These are phyloP conservation scores for Cyphomyrmex costatus DNA, from an alignment of 1,140 invertebrate species.

Conservation along the genomic window DNA sequence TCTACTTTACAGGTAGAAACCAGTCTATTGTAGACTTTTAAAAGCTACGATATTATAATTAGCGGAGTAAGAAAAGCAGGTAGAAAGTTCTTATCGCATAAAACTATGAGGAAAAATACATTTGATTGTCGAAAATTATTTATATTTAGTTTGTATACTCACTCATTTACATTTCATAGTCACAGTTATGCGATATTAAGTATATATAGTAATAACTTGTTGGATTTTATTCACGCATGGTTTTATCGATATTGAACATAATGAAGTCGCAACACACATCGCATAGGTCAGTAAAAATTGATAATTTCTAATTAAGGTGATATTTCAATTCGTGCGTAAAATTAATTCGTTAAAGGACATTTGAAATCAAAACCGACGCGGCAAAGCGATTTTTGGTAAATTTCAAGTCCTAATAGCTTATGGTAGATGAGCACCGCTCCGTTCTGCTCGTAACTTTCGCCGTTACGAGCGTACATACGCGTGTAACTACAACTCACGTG, in stretches of 20 bases:
- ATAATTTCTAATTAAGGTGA: slow-evolving; percentile 17
- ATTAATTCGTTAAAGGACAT: background rate
- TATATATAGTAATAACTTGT: background rate
- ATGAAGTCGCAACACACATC: background rate
- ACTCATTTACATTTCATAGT: slow-evolving; percentile 2
- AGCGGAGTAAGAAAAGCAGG: background rate
- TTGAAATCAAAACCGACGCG: background rate
- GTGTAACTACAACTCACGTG: slow-evolving; percentile 46
- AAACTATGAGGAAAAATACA: background rate
- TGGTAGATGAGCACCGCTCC: background rate
- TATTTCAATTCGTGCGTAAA: background rate
- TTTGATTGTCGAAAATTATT: background rate
- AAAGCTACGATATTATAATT: background rate
- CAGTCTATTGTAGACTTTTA: background rate
- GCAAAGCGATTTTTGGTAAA: slow-evolving; percentile 4
- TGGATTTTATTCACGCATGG: too few species aligned
- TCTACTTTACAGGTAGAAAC: background rate
- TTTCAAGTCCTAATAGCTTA: background rate
- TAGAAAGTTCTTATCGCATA: background rate
- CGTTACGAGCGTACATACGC: slow-evolving; percentile 35
- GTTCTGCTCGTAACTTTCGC: slow-evolving; percentile 46
- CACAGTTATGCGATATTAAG: background rate
- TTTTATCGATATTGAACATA: background rate
- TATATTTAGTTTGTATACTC: background rate
- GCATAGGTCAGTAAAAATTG: background rate